Evolutionary conservation across 2,888 invertebrate genomes (phyloP).

Genomic region (Chalcosyrphus nemorum): DNA sequence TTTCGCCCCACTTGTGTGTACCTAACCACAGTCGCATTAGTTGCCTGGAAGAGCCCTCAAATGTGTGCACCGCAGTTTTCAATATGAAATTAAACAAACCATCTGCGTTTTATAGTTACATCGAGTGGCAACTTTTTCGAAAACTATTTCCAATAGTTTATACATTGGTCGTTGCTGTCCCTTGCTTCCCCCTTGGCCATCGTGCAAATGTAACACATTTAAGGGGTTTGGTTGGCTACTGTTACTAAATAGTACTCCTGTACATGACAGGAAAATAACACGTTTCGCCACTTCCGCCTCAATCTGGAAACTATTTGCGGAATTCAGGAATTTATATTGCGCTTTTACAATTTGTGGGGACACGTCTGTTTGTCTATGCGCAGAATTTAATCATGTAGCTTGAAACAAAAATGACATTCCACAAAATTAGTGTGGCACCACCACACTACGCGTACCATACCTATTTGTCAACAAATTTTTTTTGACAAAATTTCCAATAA

Average conservation of each 20-base stretch:
- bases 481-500: too few relatives aligned
- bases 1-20: neutral
- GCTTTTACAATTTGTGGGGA: conserved; percentile 25
- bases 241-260: neutral
- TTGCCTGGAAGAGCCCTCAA: conserved; percentile 5
- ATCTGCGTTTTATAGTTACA: conserved; percentile 49
- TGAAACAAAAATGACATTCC: conserved; percentile 51
- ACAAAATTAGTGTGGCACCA: conserved; percentile 7
- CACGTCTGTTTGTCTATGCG: conserved; percentile 6
- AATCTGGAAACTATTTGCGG: conserved; percentile 60
- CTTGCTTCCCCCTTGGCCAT: neutral
- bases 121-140: conserved; percentile 18
- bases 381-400: conserved; percentile 63
- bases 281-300: conserved; percentile 28
- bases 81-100: conserved; percentile 62
- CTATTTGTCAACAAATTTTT: conserved; percentile 4
- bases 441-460: neutral
- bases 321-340: conserved; percentile 59
- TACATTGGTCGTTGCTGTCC: neutral
- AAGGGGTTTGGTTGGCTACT: neutral
- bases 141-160: conserved; percentile 42
- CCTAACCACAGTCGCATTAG: conserved; percentile 19
- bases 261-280: conserved; percentile 11
- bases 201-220: conserved; percentile 5
- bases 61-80: conserved; percentile 9